Evolutionary conservation across 2,797 vertebrate genomes (phyloP), one percentile per base, ranked within the genome.

Genomic region (Typhlichthys subterraneus): DNA sequence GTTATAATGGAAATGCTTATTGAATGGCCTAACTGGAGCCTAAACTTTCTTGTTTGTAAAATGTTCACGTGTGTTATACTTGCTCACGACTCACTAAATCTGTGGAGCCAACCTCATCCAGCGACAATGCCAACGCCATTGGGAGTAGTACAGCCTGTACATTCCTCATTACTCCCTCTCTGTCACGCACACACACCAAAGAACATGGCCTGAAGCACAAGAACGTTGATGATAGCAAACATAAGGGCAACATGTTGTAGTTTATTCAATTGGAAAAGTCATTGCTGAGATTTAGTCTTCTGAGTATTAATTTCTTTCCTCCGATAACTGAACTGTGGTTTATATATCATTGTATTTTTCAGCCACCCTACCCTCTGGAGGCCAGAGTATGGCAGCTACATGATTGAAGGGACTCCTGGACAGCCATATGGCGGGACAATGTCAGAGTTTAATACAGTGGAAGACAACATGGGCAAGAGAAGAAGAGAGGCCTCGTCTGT

Each of bases 291-390:
- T 29, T 23, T 1, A 11, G 54, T 50, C 51, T 7, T 23, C 53
- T 49, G 42, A 14, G 54, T 50, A 4, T 42, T n/a, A 2, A 17
- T 51, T 9, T 23, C 38, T 13, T 65, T 59, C 31, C 51, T 2
- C 55, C 4, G 42, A 19, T 58, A 56, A 49, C 67, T 3, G 57
- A 5, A 57, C 33, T 53, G 14, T n/a, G 14, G 14, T 51, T 13
- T 13, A 13, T 13, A 45, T 46, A 14, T 47, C 7, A 19, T 23
- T 17, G 77, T 0, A 74, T 12, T 70, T 68, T 81, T 1, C 62
- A 99, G 98, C 82, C 98, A 99, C 69, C 98, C 97, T 17, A 99
- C 97, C 0, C 95, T 99, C 46, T 99, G 98, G 98, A 95, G 97
- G 81, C 98, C 97, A 2, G 98, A 99, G 71, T 99, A 99, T 45